Base-by-base conservation (phyloP, 2,797 vertebrate species). In the Taenioides sp. region DNA sequence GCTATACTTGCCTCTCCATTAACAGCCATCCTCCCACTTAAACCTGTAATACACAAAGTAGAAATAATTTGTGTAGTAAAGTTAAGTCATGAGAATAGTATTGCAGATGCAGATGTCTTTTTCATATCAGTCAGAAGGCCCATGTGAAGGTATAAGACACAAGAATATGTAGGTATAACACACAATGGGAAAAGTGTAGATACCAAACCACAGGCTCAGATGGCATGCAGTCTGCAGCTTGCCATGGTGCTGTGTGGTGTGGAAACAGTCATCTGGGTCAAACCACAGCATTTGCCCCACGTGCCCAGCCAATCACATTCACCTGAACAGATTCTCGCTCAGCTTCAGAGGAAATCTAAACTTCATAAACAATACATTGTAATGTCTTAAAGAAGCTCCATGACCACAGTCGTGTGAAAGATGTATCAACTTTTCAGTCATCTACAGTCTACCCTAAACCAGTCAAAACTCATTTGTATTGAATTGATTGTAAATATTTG, bases 241-340 rank as follows among this genome's bases (percentile, higher is more conserved):
- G 55, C 23, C 40, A 16, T 2, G n/a, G 67, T 80, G 34, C 65
- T 27, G 0, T 76, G 80, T 72, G 80, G 86, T 49, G 47, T 80
- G 65, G 81, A 67, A 70, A 75, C 37, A 23, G 1, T 25, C 67
- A 88, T 86, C 86, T 88, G 77, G 86, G 87, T 88, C 86, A 88
- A 79, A 86, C 82, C 82, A 80, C 76, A 73, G 9, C 10, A 12
- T 28, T 12, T 12, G 67, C 28, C 67, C 50, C 54, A 72, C 20
- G 50, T 72, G 70, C 72, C 72, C 69, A 17, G 47, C 16, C 23
- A 65, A 28, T 65, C 43, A 65, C 25, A 49, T 49, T 37, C 18
- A 27, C 2, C 40, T 49, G n/a, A 12, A 49, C 10, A 65, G 43
- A 65, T 37, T 20, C 27, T 61, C 28, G 5, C 31, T n/a, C 18